Evolutionary conservation across 2,113 vertebrate genomes (phyloP), one percentile per base, ranked within the genome.

Genomic region (Mungos mungo): DNA sequence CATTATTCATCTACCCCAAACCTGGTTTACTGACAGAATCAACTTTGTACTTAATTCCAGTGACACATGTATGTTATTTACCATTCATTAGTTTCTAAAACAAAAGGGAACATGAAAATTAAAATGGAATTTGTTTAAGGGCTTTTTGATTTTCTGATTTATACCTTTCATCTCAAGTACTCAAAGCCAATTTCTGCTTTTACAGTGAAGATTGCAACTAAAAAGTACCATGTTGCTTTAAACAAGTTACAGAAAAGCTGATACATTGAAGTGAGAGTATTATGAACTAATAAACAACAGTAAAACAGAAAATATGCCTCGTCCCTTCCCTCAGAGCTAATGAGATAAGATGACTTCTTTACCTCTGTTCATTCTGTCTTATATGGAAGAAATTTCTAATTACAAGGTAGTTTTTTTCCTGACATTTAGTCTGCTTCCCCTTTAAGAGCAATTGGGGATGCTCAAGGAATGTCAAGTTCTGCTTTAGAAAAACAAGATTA

Each of bases 151-250:
- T 65, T 97, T 96, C 63, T 87, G n/a, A 45, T 47, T 85, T 86
- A 77, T 80, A 71, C 27, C 69, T 60, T 69, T 86, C 57, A 81
- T 82, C 38, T 9, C 16, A 63, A 74, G 15, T 66, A 63, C 19
- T n/a, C 41, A 89, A 52, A 83, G 50, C n/a, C 84, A 50, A 6
- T 95, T 93, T 94, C 82, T 95, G 38, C 38, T 86, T 91, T 87
- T 41, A 72, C 19, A 63, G 19, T 79, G 80, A 76, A 83, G 45
- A 85, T 35, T 65, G 21, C 14, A 93, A 16, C 41, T 81, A 57
- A 76, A 84, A 94, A 84, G 29, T 35, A 57, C 29, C 15, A 5
- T 47, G 27, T 50, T 69, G 66, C 6, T 71, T 87, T 82, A 66
- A 57, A 4, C 52, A 54, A 66, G 33, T 87, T 63, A 74, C 27